Conservation (phyloP, 2,888 invertebrate genomes). For the Dasysyrphus tricinctus region DNA sequence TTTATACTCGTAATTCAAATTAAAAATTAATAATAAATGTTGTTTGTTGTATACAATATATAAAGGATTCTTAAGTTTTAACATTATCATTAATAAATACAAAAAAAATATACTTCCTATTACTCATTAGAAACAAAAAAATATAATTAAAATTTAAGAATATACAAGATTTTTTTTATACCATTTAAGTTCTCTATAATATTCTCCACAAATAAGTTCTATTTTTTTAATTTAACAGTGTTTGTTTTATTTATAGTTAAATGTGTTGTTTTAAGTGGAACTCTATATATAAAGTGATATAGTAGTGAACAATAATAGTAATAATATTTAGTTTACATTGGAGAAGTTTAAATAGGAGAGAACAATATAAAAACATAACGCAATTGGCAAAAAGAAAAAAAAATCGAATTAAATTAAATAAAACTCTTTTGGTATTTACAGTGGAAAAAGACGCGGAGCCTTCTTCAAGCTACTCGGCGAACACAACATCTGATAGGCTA, state of each 20-base stretch:
- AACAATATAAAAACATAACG: conserved; percentile 33
- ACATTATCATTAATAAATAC: conserved; percentile 71
- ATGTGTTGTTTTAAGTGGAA: conserved; percentile 59
- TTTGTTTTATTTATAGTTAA: conserved; percentile 26
- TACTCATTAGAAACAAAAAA: conserved; percentile 59
- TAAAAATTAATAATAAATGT: conserved; percentile 62
- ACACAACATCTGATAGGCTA: conserved; percentile 61
- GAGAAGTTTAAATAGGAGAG: conserved; percentile 37
- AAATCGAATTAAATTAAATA: conserved; percentile 31
- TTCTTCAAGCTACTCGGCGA: conserved; percentile 53
- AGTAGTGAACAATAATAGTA: conserved; percentile 44
- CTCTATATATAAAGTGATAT: conserved; percentile 64
- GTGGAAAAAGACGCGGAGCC: conserved; percentile 48
- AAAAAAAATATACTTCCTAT: conserved; percentile 66
- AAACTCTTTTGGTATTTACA: conserved; percentile 66
- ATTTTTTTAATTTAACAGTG: conserved; percentile 30
- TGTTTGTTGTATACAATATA: conserved; percentile 56
- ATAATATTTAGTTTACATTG: conserved; percentile 39
- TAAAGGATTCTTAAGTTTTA: conserved; percentile 69
- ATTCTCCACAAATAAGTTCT: conserved; percentile 48
- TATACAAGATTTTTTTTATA: conserved; percentile 61
- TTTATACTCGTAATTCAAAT: conserved; percentile 58
- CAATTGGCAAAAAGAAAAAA: conserved; percentile 38
- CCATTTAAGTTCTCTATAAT: conserved; percentile 37
- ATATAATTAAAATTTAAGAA: conserved; percentile 61